phyloP scores from a whole-genome alignment of 2,797 vertebrate species.

The Pseudochirops corinnae region DNA sequence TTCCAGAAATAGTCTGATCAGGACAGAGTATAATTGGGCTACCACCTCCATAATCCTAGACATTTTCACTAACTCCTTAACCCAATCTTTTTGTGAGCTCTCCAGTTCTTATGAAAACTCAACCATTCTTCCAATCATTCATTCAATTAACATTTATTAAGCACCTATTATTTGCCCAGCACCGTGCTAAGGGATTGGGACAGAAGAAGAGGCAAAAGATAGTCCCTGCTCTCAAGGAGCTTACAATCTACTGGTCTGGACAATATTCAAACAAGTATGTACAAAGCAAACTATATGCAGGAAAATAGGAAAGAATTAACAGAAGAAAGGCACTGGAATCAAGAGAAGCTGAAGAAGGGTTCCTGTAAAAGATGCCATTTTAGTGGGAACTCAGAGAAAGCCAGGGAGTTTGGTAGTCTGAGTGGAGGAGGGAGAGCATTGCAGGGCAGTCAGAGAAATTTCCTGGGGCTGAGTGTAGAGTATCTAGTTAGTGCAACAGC shows the following conservation, averaged over 20 bases:
- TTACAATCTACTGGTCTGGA: background rate
- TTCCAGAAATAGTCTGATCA: background rate
- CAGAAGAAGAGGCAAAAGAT: background rate
- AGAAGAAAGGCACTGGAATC: background rate
- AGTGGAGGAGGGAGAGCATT: background rate
- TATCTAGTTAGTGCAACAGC: background rate
- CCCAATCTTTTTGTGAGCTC: background rate
- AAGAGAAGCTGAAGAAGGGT: background rate
- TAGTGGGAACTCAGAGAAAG: background rate
- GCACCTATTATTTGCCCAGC: background rate
- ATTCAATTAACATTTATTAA: background rate
- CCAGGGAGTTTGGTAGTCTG: background rate
- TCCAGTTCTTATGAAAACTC: background rate
- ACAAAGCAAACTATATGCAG: background rate
- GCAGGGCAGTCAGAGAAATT: background rate
- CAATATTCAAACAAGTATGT: background rate
- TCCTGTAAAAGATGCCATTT: background rate
- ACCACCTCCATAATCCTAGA: background rate
- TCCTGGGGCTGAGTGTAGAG: background rate
- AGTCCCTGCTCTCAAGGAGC: background rate
- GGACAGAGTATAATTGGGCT: background rate
- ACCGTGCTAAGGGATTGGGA: background rate
- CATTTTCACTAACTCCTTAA: background rate
- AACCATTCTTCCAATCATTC: background rate
- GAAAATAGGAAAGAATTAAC: background rate